Conservation (phyloP, 2,797 vertebrate genomes). For the Enteromius viviparus region DNA sequence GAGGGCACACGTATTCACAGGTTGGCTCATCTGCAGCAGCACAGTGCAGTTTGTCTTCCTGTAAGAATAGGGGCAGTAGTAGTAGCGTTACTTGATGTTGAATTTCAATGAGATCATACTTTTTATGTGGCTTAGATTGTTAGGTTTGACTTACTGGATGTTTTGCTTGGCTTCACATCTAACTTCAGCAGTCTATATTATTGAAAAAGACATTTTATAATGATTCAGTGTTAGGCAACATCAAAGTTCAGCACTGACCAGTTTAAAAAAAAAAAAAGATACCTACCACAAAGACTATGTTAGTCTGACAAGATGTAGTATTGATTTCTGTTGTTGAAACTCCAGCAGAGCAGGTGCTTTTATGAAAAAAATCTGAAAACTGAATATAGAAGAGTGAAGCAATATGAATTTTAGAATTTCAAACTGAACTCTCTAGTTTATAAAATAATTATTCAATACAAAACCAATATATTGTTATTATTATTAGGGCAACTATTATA, state of each 20-base stretch:
- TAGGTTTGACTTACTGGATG: constrained; percentile 44
- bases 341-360: constrained; percentile 9
- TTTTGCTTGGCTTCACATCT: constrained; percentile 57
- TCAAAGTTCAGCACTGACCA: not conserved
- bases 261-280: not conserved
- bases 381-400: constrained; percentile 55
- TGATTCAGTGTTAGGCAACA: not conserved
- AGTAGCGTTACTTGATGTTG: not conserved
- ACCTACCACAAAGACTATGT: constrained; percentile 10
- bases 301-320: constrained; percentile 51
- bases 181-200: constrained; percentile 59
- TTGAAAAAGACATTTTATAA: constrained; percentile 4
- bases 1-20: constrained; percentile 59
- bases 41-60: constrained; percentile 66
- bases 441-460: not conserved
- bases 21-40: constrained; percentile 61
- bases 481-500: not conserved
- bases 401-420: not conserved
- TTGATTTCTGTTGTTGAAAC: not conserved
- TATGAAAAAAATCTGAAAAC: constrained; percentile 62
- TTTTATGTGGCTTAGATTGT: not conserved
- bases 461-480: not conserved
- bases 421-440: not conserved
- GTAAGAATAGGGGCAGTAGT: constrained; percentile 34
- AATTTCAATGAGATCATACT: not conserved